Conservation (phyloP, 2,113 vertebrate genomes). For the Sceloporus tristichus region DNA sequence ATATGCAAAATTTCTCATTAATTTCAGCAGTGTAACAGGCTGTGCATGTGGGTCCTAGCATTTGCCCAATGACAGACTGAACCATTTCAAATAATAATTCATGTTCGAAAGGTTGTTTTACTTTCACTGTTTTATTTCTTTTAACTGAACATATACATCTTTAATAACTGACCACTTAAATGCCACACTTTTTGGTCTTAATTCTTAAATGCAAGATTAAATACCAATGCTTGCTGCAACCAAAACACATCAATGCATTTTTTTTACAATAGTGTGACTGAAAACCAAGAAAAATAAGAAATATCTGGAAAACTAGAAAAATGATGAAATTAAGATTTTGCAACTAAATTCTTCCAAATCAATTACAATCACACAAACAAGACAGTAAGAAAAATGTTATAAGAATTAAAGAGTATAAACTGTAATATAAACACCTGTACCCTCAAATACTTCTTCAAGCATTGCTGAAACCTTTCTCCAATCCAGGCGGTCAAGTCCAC, state of each 20-base stretch:
- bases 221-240: neutral
- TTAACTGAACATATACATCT: conserved; percentile 5
- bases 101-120: conserved; percentile 11
- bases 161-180: neutral
- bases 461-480: conserved; percentile 88
- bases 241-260: neutral
- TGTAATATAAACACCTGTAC: conserved; percentile 86
- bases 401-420: conserved; percentile 85
- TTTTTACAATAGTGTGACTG: neutral
- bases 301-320: fast-evolving
- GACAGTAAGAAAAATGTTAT: conserved; percentile 7
- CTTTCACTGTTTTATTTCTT: neutral
- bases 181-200: neutral
- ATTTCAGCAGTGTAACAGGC: neutral
- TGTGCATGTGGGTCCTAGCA: neutral
- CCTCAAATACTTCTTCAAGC: conserved; percentile 87
- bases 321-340: neutral
- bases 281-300: neutral
- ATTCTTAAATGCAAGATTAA: neutral
- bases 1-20: neutral
- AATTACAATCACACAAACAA: neutral
- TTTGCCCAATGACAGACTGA: neutral
- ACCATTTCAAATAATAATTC: neutral
- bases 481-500: conserved; percentile 89
- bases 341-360: neutral